Conservation (phyloP, 2,113 vertebrate genomes). For the Thunnus thynnus region DNA sequence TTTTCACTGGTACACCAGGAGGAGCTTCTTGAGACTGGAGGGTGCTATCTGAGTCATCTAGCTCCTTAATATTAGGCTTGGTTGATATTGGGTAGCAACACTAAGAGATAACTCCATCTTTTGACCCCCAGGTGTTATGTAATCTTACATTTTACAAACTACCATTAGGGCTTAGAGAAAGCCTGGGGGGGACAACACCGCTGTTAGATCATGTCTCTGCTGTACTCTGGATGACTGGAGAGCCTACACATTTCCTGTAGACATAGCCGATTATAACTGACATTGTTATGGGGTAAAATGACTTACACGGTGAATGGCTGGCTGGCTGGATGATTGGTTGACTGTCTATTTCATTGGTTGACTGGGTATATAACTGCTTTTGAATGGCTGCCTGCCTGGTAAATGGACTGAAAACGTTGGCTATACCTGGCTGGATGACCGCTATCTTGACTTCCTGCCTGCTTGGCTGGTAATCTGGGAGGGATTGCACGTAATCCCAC, state of each 20-base stretch:
- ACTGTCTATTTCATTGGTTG: neutral
- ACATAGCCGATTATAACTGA: neutral
- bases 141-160: conserved; percentile 3
- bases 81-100: neutral
- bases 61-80: neutral
- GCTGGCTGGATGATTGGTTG: neutral
- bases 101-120: neutral
- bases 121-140: neutral
- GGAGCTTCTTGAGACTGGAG: neutral
- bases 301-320: neutral
- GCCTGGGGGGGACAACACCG: neutral
- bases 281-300: neutral
- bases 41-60: neutral
- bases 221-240: conserved; percentile 7
- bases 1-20: neutral
- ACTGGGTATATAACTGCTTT: neutral
- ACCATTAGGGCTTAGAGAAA: conserved; percentile 4
- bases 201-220: conserved; percentile 20
- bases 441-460: conserved; percentile 45
- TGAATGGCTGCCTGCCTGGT: neutral
- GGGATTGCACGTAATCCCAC: conserved; percentile 71
- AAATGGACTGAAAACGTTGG: conserved; percentile 20
- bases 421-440: conserved; percentile 40
- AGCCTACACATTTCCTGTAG: conserved; percentile 18
- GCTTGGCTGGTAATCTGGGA: conserved; percentile 59